Evolutionary conservation across 1,140 invertebrate genomes (phyloP), one percentile per base, ranked within the genome.

Genomic region (Stegodyphus mimosarum): DNA sequence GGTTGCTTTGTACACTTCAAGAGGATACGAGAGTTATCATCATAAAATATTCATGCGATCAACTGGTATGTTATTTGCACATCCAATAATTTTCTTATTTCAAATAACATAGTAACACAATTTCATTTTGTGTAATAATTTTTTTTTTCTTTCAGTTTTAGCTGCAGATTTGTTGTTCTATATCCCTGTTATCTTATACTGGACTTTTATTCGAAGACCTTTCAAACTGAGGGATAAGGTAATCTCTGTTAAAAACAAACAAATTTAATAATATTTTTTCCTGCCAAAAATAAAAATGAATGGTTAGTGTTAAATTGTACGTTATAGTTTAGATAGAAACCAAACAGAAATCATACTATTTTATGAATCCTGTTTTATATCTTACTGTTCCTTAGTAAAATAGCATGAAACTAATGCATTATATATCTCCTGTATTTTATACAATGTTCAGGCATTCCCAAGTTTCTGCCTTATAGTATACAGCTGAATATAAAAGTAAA

Each of bases 41-140:
- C 98, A 99, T 89, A 98, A 99, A 90, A 91, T 95, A 52, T 99
- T 99, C 88, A 99, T 99, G 99, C 92, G 99, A 89, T 92, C 89
- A 18, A 90, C 92, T 81, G 93, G 92, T 91, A 89, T 87, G 49
- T 55, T n/a, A 3, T 33, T 33, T 33, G 33, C 3, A 33, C 18
- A 72, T 11, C 15, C 18, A 15, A 49, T 10, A 51, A 11, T 50
- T 51, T 72, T 50, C 3, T 51, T 6, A 5, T 50, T 72, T 13
- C 55, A 60, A 60, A 60, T 60, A 2, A 10, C 5, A 55, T 60
- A 15, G 33, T 11, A 60, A 60, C 55, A 60, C 55, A 10, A 15
- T 5, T 60, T 60, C 9, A 15, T 67, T n/a, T 67, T 84, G 80
- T 17, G 81, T 49, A 50, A 84, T 77, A 76, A 79, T 88, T 88